A percentile compares a stretch with the other conserved stretches of the same genome.
These are phyloP conservation scores for Hirtodrosophila cameraria DNA, from an alignment of 2,888 invertebrate species.

Conservation along the genomic window DNA sequence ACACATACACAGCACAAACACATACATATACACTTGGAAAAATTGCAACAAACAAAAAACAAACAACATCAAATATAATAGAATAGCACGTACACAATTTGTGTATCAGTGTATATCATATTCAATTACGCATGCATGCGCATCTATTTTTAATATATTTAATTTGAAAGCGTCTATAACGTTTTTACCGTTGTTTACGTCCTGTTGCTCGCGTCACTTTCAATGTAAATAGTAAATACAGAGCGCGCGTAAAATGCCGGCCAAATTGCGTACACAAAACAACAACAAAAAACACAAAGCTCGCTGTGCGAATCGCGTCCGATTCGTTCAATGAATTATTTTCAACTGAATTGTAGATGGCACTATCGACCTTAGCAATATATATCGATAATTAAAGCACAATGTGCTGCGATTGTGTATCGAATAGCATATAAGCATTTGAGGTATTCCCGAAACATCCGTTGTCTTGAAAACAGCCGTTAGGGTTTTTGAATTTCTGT, in stretches of 20 bases:
- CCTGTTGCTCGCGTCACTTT: constrained; percentile 61
- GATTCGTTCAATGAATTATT: constrained; percentile 24
- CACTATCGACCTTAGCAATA: not conserved
- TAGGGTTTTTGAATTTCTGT: too few species aligned
- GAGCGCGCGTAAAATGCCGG: constrained; percentile 61
- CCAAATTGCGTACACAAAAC: constrained; percentile 11
- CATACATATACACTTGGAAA: constrained; percentile 20
- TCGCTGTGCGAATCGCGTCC: constrained; percentile 21
- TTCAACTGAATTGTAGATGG: constrained; percentile 38
- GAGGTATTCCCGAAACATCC: too few species aligned
- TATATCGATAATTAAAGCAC: constrained; percentile 12
- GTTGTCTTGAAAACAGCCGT: too few species aligned
- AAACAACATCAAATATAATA: constrained; percentile 6
- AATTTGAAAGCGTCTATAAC: constrained; percentile 14
- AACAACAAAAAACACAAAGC: constrained; percentile 1
- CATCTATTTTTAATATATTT: constrained; percentile 48
- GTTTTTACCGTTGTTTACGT: constrained; percentile 56
- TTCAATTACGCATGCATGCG: constrained; percentile 43
- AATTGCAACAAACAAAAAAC: constrained; percentile 43
- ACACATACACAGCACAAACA: not conserved
- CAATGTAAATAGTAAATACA: constrained; percentile 46
- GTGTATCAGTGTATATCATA: constrained; percentile 14
- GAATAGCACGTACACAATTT: constrained; percentile 32
- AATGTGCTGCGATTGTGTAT: not conserved
- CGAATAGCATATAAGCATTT: not conserved